phyloP scores from a whole-genome alignment of 2,888 invertebrate species.

The Drosophila planitibia region DNA sequence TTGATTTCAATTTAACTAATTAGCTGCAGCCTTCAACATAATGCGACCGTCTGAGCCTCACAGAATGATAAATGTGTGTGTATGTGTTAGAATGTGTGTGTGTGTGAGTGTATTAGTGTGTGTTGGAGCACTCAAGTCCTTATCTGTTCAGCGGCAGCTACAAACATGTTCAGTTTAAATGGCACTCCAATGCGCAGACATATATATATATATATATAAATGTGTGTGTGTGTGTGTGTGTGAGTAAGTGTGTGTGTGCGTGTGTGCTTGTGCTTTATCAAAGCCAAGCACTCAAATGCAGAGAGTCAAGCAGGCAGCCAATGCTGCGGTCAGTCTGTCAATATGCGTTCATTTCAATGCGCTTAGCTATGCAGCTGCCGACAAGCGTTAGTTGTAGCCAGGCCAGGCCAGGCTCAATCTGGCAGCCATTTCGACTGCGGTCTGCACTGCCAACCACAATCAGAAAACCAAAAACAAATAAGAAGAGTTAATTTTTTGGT shows the following conservation, averaged over 20 bases:
- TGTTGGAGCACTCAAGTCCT: conserved; percentile 62
- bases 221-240: conserved; percentile 28
- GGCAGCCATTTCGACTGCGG: conserved; percentile 47
- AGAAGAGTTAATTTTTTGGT: conserved; percentile 13
- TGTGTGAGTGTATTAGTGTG: conserved; percentile 23
- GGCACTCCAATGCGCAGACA: conserved; percentile 15
- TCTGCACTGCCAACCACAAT: conserved; percentile 1
- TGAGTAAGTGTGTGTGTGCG: not conserved
- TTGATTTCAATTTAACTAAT: conserved; percentile 84
- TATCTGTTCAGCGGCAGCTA: conserved; percentile 72
- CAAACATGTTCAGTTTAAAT: conserved; percentile 53
- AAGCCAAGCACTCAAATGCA: conserved; percentile 70
- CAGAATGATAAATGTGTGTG: not conserved
- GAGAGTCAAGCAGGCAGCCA: conserved; percentile 69
- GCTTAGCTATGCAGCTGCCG: conserved; percentile 64
- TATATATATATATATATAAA: not conserved
- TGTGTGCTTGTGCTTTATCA: conserved; percentile 59
- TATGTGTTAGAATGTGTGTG: not conserved
- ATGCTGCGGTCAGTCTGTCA: conserved; percentile 72
- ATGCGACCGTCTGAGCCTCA: conserved; percentile 51
- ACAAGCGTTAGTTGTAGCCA: conserved; percentile 1
- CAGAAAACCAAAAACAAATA: conserved; percentile 3
- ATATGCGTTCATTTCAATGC: conserved; percentile 66
- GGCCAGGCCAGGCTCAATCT: conserved; percentile 8
- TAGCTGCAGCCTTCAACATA: conserved; percentile 79